Conservation (phyloP, 2,113 vertebrate genomes). For the Indri indri region DNA sequence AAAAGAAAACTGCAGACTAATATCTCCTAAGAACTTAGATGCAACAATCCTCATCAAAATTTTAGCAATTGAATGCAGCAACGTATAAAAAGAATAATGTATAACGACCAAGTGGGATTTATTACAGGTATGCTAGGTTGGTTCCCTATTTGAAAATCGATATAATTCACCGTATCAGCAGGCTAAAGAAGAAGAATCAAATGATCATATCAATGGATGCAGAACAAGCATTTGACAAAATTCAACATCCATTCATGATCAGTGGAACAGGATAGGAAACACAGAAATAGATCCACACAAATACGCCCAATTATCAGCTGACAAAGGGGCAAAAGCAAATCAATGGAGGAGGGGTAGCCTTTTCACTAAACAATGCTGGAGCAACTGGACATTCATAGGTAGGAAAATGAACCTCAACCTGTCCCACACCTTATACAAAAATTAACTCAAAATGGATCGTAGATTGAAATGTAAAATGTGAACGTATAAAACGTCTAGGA, state of each 20-base stretch:
- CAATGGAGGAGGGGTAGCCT: not conserved
- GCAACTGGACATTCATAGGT: not conserved
- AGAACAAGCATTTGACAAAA: not conserved
- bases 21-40: not conserved
- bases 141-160: not conserved
- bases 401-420: not conserved
- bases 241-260: not conserved
- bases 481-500: not conserved
- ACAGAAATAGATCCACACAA: not conserved
- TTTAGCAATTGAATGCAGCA: not conserved
- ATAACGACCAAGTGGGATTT: not conserved
- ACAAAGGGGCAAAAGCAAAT: not conserved
- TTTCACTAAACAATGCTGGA: not conserved
- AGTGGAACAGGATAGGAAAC: not conserved
- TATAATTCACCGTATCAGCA: not conserved
- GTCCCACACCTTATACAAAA: not conserved
- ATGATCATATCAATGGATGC: not conserved
- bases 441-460: not conserved
- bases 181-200: not conserved
- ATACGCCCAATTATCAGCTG: not conserved
- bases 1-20: not conserved
- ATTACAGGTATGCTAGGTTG: not conserved
- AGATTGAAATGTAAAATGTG: not conserved
- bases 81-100: not conserved
- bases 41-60: not conserved